phyloP scores from a whole-genome alignment of 1,140 invertebrate genomes.

The Drosophila kepulauana region DNA sequence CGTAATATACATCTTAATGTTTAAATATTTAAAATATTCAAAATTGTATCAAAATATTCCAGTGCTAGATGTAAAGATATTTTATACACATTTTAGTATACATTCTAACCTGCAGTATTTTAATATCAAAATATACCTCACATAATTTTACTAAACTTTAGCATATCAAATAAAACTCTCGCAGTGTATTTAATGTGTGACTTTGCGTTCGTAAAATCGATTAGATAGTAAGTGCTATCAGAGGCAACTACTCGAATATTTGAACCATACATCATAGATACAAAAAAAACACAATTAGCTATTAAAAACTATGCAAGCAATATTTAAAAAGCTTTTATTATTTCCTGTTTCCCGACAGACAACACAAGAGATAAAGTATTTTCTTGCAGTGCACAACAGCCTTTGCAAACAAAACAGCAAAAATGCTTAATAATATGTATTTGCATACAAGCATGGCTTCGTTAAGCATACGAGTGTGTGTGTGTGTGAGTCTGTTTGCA shows the following conservation, averaged over 20 bases:
- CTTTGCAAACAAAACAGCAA: constrained; percentile 34
- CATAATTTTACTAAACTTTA: too few species aligned
- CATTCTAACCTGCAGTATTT: too few species aligned
- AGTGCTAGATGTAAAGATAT: too few species aligned
- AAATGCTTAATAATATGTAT: constrained; percentile 33
- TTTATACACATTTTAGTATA: too few species aligned
- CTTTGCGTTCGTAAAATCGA: constrained; percentile 2
- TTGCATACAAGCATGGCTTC: background rate
- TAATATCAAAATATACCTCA: too few species aligned
- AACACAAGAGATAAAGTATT: background rate
- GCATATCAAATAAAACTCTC: too few species aligned
- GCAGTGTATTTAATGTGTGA: background rate
- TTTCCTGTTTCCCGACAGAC: background rate
- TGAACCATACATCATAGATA: background rate
- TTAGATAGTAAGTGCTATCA: constrained; percentile 11
- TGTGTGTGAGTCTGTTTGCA: constrained; percentile 9
- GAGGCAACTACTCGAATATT: background rate
- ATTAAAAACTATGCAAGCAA: constrained; percentile 4
- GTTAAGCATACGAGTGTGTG: background rate
- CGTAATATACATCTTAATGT: too few species aligned
- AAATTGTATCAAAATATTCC: too few species aligned
- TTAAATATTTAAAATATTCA: too few species aligned
- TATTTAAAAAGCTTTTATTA: background rate
- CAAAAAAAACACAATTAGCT: constrained; percentile 4
- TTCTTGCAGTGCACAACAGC: constrained; percentile 33